phyloP scores from a whole-genome alignment of 2,113 vertebrate genomes.

The Melanerpes aurifrons region DNA sequence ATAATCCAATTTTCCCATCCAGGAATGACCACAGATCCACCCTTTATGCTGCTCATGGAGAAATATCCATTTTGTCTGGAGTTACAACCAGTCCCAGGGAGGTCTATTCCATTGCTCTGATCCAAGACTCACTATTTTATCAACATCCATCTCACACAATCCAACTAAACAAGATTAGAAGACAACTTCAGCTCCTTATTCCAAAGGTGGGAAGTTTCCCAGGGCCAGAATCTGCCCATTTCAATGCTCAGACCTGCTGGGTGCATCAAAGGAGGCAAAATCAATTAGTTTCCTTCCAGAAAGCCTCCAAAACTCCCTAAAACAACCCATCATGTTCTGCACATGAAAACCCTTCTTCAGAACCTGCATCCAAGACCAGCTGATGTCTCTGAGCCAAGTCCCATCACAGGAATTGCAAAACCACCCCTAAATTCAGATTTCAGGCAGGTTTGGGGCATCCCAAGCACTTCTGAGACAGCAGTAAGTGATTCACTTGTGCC shows the following conservation, averaged over 20 bases:
- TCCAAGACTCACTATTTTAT: neutral
- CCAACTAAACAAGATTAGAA: neutral
- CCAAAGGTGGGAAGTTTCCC: neutral
- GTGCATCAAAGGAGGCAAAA: neutral
- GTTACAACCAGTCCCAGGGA: neutral
- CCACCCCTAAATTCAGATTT: neutral
- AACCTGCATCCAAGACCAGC: neutral
- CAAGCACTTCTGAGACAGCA: neutral
- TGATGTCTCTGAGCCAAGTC: neutral
- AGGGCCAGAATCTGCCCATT: neutral
- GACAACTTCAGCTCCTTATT: neutral
- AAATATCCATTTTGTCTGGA: neutral
- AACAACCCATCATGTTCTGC: neutral
- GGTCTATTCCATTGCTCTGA: neutral
- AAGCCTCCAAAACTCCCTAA: neutral
- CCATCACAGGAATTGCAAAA: accelerated
- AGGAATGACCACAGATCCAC: neutral
- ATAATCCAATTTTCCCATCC: neutral
- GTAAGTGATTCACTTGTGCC: accelerated
- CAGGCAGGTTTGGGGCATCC: neutral
- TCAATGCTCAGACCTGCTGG: neutral
- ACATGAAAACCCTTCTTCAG: neutral
- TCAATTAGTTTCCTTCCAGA: neutral
- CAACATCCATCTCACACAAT: neutral
- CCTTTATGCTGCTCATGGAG: neutral